Base-by-base conservation (phyloP, 2,888 invertebrate genomes). In the Stenchaetothrips biformis region DNA sequence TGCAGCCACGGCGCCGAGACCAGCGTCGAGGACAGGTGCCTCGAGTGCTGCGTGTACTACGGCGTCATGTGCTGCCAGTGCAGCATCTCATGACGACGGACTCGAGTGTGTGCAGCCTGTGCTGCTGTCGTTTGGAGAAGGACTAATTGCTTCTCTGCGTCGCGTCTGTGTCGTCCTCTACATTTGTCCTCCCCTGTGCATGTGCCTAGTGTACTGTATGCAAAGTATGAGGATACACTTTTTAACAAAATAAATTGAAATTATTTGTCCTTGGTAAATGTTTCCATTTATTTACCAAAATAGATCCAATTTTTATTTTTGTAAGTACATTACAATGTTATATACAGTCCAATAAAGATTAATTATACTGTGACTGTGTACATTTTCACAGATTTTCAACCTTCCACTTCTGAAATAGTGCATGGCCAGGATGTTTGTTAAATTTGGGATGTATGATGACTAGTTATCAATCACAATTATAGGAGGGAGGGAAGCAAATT, bases 11-110 rank as follows among this genome's bases (percentile, higher is more conserved):
- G 67, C 67, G 25, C 25, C 9, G 67, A 74, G 67, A 53, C 13
- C 53, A 74, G 67, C 67, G 11, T 74, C 21, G 67, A 74, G 25
- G 67, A 74, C 67, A 74, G 25, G 67, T 74, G 67, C 67, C 67
- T 74, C 67, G 67, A 74, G 67, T 74, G 67, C 8, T 74, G 67
- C 25, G 11, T 74, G 7, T 74, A 74, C 67, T 25, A 21, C 25
- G 67, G 67, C 67, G 67, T 74, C 67, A n/a, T 25, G 25, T 74
- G 67, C 67, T 74, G 67, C 25, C 67, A 21, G 25, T 74, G 67
- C 67, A 74, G 1, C 67, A 74, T 74, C 25, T 21, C 25, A 25
- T 74, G 25, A 74, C 53, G 8, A n/a, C 16, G 13, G 53, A 53
- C 53, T 9, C 1, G 59, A 18, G 59, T 59, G 59, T 37, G 37